Evolutionary conservation across 2,888 invertebrate species (phyloP), one percentile per base, ranked within the genome.

Genomic region (Proisotoma minuta): DNA sequence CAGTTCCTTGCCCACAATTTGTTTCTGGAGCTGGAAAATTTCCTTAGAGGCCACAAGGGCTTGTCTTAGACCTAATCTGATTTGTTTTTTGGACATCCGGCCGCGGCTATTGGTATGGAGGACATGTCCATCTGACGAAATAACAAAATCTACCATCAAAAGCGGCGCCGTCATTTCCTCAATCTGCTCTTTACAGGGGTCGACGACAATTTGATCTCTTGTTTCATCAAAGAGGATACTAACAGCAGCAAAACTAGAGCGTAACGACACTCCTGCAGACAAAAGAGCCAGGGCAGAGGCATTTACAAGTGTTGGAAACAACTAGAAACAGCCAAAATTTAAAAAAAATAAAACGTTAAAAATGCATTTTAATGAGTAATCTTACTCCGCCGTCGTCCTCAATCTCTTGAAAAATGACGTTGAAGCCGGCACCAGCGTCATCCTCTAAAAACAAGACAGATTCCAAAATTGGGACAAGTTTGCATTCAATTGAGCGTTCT

Each of bases 301-400:
- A 48, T 72, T 72, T 3, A 70, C 39, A 34, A 66, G 68, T 2
- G 65, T 47, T 20, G 60, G 34, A 23, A 66, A 49, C 5, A 66
- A 26, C 66, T 66, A 43, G 29, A 51, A 43, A 34, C 12, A 48
- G 5, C 3, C 57, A 53, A 1, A 65, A 56, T 24, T 61, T 15
- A 66, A 52, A 18, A 63, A 49, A 18, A 61, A 48, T 48, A 56
- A 52, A 57, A 24, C 18, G 29, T n/a, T 43, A 53, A 43, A 23
- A 56, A 49, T n/a, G n/a, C 23, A 34, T 28, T 8, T 5, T n/a
- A 22, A 28, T 34, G 27, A 22, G 12, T 23, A 27, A 39, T 51
- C 70, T 66, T 60, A 72, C 70, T 47, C 68, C 66, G 18, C 72
- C 72, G 57, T 70, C 68, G 50, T 72, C 63, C 56, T 72, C 69